phyloP scores from a whole-genome alignment of 1,140 invertebrate species.

The Oryctes rhinoceros region DNA sequence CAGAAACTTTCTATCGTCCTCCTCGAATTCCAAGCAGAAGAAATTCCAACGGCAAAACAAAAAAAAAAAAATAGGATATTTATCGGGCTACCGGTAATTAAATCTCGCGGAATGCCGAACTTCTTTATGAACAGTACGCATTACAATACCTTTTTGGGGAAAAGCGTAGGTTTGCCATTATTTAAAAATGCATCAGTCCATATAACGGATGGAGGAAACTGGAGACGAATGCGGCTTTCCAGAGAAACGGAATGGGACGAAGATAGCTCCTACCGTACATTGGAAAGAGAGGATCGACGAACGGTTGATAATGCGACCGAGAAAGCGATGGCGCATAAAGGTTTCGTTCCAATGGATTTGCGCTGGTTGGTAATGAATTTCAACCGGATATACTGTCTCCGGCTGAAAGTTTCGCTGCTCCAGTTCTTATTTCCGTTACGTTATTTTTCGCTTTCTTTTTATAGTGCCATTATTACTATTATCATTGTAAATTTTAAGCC shows the following conservation, averaged over 20 bases:
- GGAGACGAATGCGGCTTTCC: not conserved
- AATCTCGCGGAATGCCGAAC: constrained; percentile 43
- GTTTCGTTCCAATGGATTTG: constrained; percentile 34
- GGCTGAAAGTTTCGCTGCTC: constrained; percentile 21
- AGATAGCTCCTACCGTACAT: not conserved
- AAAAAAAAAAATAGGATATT: not conserved
- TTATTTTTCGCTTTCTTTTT: not conserved
- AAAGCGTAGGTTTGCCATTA: constrained; percentile 39
- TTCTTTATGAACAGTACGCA: constrained; percentile 42
- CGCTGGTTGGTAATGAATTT: constrained; percentile 31
- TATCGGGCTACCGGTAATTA: constrained; percentile 31
- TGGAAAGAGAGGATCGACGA: not conserved
- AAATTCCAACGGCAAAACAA: not conserved
- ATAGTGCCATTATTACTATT: constrained; percentile 29
- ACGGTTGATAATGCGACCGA: constrained; percentile 10
- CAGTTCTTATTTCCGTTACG: constrained; percentile 8
- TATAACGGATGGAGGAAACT: constrained; percentile 28
- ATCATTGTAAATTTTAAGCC: not conserved
- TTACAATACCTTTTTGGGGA: constrained; percentile 42
- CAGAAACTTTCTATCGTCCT: constrained; percentile 10
- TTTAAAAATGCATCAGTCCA: constrained; percentile 44
- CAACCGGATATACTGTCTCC: constrained; percentile 33
- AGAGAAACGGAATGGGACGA: not conserved
- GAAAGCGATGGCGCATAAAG: constrained; percentile 32
- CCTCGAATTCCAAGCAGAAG: not conserved